Evolutionary conservation across 1,140 invertebrate species (phyloP), one percentile per base, ranked within the genome.

Genomic region (Leguminivora glycinivorella): DNA sequence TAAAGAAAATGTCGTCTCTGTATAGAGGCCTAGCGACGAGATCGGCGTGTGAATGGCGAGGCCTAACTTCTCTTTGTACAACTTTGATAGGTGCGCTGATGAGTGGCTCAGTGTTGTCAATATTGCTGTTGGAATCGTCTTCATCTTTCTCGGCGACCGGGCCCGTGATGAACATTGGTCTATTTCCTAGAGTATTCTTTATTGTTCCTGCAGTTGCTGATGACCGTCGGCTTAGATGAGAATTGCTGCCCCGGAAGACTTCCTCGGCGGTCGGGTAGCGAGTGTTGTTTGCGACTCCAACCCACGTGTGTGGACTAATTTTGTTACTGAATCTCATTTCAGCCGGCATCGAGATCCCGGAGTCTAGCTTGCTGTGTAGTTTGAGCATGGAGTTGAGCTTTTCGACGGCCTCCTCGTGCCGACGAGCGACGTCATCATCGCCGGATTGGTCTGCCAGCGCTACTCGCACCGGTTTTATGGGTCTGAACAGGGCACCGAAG

Each of bases 1-100:
- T 94, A 78, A 97, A 98, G 93, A 98, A 98, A 70, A 97, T 97
- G 80, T 98, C 97, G 81, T 98, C 96, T 72, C 96, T 92, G 85
- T 97, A 97, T 81, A 97, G 92, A 17, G 96, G 96, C 58, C 96
- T 89, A 22, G 94, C 94, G 5, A 93, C 92, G 77, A 94, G 74
- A 69, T 88, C 92, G 22, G 83, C 79, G 19, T 85, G 85, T 26
- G 91, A 95, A 68, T 95, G 93, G n/a, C 95, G 92, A n/a, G 93
- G 92, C 14, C 83, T 78, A 19, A 77, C 72, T 43, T 85, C 77
- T 19, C 89, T 89, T 1, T 88, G 83, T 9, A 90, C 76, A 0
- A 92, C 84, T 75, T 92, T 93, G 47, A 91, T 76, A 25, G 89
- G 79, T 2, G 88, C 80, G 56, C 88, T 87, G 72, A 94, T 87